Evolutionary conservation across 2,797 vertebrate species (phyloP), one percentile per base, ranked within the genome.

Genomic region (Alosa sapidissima): DNA sequence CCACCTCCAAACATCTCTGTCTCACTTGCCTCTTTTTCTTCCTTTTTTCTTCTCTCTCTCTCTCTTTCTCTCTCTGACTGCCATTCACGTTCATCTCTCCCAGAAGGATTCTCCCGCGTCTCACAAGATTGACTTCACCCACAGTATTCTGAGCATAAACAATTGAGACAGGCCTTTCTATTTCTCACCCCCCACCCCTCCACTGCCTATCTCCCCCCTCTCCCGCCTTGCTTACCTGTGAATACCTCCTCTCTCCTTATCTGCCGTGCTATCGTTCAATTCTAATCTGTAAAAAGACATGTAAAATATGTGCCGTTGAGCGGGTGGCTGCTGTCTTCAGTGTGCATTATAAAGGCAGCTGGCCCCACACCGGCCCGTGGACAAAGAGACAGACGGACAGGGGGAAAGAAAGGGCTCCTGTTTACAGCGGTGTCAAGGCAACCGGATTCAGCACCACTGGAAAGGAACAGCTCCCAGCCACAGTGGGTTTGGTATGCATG

Each of bases 301-400:
- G 86, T 86, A 85, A 82, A 83, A 78, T 87, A 24, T 9, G 81
- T 60, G 81, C 21, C n/a, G 36, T n/a, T 51, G 86, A 28, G 84
- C 82, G 36, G 52, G 81, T 1, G 36, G 68, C 36, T 36, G 68
- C 68, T 16, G 68, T 75, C 33, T 75, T 41, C 19, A 36, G 68
- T 28, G 33, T 41, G 33, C 41, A 75, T 75, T 36, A 75, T 13
- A 33, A 19, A 16, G 13, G 51, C 51, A 52, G 65, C 65, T 14
- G 28, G 33, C 68, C 36, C 9, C 10, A 16, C 28, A 36, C 28
- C 2, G 65, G 28, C 14, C 11, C 41, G 5, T 24, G 33, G 36
- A 72, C 33, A 41, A 41, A 75, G 33, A 75, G 68, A 19, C 28
- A 36, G 10, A 51, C 16, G 5, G 55, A 2, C 0, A 13, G 16